phyloP scores from a whole-genome alignment of 2,113 vertebrate species.

The Tupaia tana region DNA sequence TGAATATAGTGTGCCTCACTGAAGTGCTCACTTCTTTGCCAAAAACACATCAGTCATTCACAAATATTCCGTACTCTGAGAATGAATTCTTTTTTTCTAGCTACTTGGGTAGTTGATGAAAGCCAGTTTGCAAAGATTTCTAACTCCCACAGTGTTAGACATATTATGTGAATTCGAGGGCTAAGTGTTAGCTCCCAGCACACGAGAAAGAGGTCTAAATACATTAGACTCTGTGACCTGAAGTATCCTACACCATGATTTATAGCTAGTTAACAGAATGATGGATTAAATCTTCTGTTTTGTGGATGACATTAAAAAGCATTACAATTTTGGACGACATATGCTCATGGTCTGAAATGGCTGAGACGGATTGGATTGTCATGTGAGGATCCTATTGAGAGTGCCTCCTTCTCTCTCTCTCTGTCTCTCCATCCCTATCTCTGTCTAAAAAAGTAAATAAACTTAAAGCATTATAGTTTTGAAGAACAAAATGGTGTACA shows the following conservation, averaged over 20 bases:
- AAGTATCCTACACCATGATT: not conserved
- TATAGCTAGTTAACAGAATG: not conserved
- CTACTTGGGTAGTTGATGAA: slow-evolving; percentile 70
- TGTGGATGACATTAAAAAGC: not conserved
- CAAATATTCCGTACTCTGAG: slow-evolving; percentile 82
- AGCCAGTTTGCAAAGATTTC: slow-evolving; percentile 78
- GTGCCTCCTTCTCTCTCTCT: too few species aligned
- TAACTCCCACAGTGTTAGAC: slow-evolving; percentile 54
- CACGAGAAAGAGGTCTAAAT: not conserved
- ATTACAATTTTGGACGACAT: not conserved
- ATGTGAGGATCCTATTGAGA: too few species aligned
- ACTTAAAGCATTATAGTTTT: not conserved
- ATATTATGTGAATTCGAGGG: not conserved
- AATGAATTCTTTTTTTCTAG: slow-evolving; percentile 76
- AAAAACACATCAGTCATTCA: slow-evolving; percentile 84
- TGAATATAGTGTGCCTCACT: slow-evolving; percentile 81
- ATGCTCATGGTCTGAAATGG: too few species aligned
- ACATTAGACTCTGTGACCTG: too few species aligned
- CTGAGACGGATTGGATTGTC: too few species aligned
- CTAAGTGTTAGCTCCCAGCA: not conserved
- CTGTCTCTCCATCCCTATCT: too few species aligned
- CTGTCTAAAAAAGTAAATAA: too few species aligned
- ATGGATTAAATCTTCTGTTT: not conserved
- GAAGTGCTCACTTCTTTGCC: slow-evolving; percentile 79
- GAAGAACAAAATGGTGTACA: not conserved